Evolutionary conservation across 2,797 vertebrate genomes (phyloP).

Genomic region (Chelidonichthys spinosus): DNA sequence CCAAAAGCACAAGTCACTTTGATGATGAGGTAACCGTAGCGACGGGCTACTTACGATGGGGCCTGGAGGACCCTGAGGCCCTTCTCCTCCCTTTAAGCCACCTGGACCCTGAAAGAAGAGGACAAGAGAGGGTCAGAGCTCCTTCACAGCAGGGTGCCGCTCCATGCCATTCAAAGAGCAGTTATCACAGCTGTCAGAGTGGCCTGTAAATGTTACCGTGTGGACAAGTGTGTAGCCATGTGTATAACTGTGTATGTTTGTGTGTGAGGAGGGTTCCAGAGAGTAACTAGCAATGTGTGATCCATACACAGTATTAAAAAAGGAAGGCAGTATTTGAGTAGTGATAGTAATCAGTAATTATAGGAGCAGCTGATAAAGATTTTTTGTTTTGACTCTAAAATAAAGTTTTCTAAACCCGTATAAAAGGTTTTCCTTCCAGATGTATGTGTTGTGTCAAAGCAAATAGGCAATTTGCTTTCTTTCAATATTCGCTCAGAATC

Average conservation of each 20-base stretch:
- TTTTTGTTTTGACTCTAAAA: neutral
- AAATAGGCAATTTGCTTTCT: neutral
- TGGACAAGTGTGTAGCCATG: neutral
- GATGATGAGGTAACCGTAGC: conserved; percentile 71
- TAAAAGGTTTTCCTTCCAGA: neutral
- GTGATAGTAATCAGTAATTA: neutral
- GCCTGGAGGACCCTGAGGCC: conserved; percentile 93
- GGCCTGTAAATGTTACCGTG: conserved; percentile 46
- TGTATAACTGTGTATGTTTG: neutral
- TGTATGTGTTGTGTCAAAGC: neutral
- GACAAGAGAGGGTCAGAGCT: conserved; percentile 65
- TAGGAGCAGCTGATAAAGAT: neutral
- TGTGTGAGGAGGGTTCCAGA: conserved; percentile 4
- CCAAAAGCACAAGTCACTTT: conserved; percentile 55
- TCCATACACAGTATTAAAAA: neutral
- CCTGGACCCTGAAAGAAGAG: conserved; percentile 88
- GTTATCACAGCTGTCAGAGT: conserved; percentile 66
- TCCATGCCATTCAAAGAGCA: conserved; percentile 56
- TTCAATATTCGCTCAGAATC: neutral
- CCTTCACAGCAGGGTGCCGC: conserved; percentile 27
- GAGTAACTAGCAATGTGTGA: neutral
- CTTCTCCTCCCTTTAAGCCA: conserved; percentile 98
- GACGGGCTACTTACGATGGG: conserved; percentile 91
- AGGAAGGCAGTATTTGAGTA: neutral
- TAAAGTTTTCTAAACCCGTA: neutral